Conservation (phyloP, 2,888 invertebrate genomes). For the Limenitis camilla region DNA sequence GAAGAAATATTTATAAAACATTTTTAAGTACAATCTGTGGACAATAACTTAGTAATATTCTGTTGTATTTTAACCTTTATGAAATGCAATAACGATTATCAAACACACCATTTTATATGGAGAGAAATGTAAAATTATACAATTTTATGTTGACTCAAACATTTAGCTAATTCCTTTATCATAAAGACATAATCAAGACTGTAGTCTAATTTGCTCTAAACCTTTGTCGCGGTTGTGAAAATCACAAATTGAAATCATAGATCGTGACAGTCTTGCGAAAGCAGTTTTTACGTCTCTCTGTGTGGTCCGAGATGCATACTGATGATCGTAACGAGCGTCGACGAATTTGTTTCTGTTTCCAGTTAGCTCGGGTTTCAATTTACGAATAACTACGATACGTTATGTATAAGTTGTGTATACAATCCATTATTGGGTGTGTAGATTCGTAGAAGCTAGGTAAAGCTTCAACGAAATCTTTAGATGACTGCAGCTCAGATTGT, state of each 20-base stretch:
- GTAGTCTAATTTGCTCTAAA: neutral
- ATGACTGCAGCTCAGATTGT: neutral
- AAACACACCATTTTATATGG: too few relatives aligned
- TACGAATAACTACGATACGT: slow-evolving; percentile 17
- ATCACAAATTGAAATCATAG: slow-evolving; percentile 1
- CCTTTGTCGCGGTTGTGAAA: slow-evolving; percentile 2
- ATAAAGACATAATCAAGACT: too few relatives aligned
- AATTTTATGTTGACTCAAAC: too few relatives aligned
- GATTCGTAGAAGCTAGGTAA: neutral
- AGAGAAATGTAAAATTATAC: too few relatives aligned
- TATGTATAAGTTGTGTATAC: slow-evolving; percentile 4
- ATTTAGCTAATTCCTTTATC: too few relatives aligned
- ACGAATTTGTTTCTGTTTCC: slow-evolving; percentile 20
- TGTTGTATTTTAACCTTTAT: too few relatives aligned
- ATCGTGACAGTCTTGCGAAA: slow-evolving; percentile 15
- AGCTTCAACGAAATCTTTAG: neutral
- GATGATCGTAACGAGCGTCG: slow-evolving; percentile 20
- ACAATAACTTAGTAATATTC: too few relatives aligned
- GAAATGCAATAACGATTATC: too few relatives aligned
- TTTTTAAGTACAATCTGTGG: too few relatives aligned
- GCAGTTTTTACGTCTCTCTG: slow-evolving; percentile 17
- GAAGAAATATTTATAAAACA: too few relatives aligned
- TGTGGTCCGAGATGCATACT: slow-evolving; percentile 23
- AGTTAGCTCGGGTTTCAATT: slow-evolving; percentile 19
- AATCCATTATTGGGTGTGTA: neutral